Base-by-base conservation (phyloP, 2,113 vertebrate genomes). In the Ammodytes dubius region DNA sequence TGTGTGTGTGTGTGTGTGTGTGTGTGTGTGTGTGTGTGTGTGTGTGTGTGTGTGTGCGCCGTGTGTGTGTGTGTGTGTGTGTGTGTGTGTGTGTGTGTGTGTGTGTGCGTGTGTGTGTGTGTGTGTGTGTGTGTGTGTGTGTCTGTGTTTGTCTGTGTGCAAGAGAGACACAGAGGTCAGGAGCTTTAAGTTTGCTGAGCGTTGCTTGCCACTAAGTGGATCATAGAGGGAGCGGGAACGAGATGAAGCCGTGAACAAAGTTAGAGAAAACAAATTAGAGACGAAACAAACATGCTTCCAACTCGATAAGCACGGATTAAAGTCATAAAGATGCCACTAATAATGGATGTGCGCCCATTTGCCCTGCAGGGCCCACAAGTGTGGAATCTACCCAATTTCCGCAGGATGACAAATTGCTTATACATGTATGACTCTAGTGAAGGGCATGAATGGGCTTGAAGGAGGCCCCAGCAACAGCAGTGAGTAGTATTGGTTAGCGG, bases 341-440 rank as follows among this genome's bases (percentile, higher is more conserved):
- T 84, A 85, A 76, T 79, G 74, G 79, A 71, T 84, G 70, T 40
- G 53, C 46, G 60, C 72, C 69, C 3, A 46, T 47, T 43, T 49
- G 61, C 71, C 65, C 81, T 6, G 40, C 56, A 77, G 82, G 27
- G 43, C 63, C 59, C 1, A 37, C 43, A 60, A 77, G 57, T 47
- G 60, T 82, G 75, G 84, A 77, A 86, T 88, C 79, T 46, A 46
- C 72, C 60, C 54, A 66, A 39, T 72, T 39, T 87, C 70, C n/a
- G 27, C 58, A 56, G 50, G 68, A 83, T 79, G 79, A 88, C 60
- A 83, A 86, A 86, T 83, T 78, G 81, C 83, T 79, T 66, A 63
- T 67, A 82, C 59, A 77, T 77, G 79, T 86, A 73, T 80, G 66
- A 92, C 40, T 83, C 63, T 15, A 4, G 70, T 60, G 53, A 8